Evolutionary conservation across 2,113 vertebrate genomes (phyloP), one percentile per base, ranked within the genome.

Genomic region (Panthera leo): DNA sequence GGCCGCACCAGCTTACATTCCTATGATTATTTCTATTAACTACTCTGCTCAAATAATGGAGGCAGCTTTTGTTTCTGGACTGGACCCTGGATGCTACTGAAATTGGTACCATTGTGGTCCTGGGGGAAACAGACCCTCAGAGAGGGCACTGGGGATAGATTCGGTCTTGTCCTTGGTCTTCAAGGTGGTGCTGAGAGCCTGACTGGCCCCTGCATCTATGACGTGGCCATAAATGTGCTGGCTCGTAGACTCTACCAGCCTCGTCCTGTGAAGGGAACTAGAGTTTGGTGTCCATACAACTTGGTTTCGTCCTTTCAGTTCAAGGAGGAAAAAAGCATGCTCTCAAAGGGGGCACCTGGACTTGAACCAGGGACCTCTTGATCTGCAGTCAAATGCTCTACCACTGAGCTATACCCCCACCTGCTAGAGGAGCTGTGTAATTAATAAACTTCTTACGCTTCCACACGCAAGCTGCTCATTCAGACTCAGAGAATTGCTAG

Each of bases 351-450:
- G 71, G 51, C 14, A 92, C 31, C 73, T 0, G 19, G 67, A 63
- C 19, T 89, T 76, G 95, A 95, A 85, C 65, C 63, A 2, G 51
- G 68, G 42, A 84, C 91, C 96, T 94, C 91, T 86, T 86, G 67
- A 90, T 42, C 63, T 92, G n/a, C 42, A 92, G 89, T 53, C 73
- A 71, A 71, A 53, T 80, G 34, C 89, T 86, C 65, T 61, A 13
- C 71, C 70, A 61, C 84, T 90, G 61, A 84, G 89, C 73, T 86
- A 87, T 42, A 39, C 78, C 55, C 86, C 78, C 34, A 53, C 2
- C 2, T 11, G 0, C 0, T 6, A 11, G 0, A 0, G 0, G 0
- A 0, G 0, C 0, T 0, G 0, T 48, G 0, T 75, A 21, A 21
- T 42, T 58, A 71, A n/a, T 58, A 36, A 12, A 0, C 10, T 55